Conservation (phyloP, 2,113 vertebrate species). For the Podiceps cristatus region DNA sequence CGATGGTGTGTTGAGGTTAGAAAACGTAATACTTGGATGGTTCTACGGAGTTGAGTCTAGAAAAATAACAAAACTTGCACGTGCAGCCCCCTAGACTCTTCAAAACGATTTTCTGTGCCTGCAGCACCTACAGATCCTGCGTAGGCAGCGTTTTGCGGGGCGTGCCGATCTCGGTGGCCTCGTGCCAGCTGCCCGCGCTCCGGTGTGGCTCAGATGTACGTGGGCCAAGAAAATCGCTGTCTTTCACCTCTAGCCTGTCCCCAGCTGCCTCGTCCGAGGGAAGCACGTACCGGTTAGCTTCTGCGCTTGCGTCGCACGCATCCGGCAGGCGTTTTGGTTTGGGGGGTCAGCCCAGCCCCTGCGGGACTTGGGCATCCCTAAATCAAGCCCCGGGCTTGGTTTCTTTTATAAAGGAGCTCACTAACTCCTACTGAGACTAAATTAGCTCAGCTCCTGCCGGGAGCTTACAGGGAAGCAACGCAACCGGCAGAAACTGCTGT, state of each 20-base stretch:
- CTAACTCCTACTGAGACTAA: constrained; percentile 52
- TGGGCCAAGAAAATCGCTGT: background rate
- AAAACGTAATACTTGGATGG: background rate
- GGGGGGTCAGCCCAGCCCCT: background rate
- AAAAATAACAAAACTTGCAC: background rate
- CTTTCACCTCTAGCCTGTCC: background rate
- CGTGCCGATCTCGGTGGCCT: background rate
- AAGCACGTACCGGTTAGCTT: background rate
- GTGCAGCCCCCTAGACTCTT: background rate
- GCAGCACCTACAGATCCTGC: background rate
- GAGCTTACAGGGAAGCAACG: constrained; percentile 21
- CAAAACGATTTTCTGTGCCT: background rate
- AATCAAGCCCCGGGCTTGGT: background rate
- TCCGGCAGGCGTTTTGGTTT: background rate
- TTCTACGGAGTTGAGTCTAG: background rate
- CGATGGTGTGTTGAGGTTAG: background rate
- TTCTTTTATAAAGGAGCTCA: constrained; percentile 12
- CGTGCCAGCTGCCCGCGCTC: background rate
- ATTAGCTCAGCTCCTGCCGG: constrained; percentile 52
- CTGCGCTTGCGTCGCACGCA: background rate
- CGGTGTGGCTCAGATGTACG: background rate
- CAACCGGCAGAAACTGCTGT: background rate
- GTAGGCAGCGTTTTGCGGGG: background rate
- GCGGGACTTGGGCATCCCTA: background rate
- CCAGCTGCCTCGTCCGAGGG: background rate